phyloP scores from a whole-genome alignment of 2,113 vertebrate genomes.

The Pygoscelis adeliae region DNA sequence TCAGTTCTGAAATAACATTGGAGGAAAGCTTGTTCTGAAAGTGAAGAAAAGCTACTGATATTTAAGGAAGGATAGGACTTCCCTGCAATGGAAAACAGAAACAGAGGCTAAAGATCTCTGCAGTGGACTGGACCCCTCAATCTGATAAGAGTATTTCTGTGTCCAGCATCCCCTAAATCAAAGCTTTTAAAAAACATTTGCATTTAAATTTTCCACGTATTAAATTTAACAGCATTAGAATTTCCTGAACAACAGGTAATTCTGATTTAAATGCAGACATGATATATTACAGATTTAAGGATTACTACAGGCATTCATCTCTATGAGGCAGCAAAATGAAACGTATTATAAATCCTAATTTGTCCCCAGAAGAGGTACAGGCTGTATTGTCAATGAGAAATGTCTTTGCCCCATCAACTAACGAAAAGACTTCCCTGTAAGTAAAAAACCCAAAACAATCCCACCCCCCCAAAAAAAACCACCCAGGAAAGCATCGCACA shows the following conservation, averaged over 20 bases:
- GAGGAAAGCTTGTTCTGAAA: background rate
- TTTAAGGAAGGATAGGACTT: background rate
- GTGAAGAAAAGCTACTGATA: background rate
- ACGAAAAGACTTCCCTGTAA: background rate
- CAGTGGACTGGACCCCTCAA: background rate
- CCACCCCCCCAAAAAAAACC: rapidly evolving
- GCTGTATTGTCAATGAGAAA: background rate
- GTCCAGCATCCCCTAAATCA: background rate
- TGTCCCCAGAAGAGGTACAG: background rate
- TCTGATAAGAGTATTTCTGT: background rate
- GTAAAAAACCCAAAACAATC: background rate
- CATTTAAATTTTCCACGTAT: background rate
- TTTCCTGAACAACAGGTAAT: constrained; percentile 6
- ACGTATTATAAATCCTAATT: background rate
- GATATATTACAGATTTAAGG: constrained; percentile 15
- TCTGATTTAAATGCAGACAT: background rate
- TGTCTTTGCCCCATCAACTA: background rate
- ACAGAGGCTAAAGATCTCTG: background rate
- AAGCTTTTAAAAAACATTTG: background rate
- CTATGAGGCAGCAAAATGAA: constrained; percentile 8
- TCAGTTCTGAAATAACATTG: background rate
- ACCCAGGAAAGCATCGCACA: background rate
- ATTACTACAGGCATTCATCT: constrained; percentile 4
- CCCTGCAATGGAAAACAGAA: background rate
- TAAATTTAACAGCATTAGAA: constrained; percentile 10